phyloP scores from a whole-genome alignment of 2,888 invertebrate genomes.

The Drosophila imparisetae region DNA sequence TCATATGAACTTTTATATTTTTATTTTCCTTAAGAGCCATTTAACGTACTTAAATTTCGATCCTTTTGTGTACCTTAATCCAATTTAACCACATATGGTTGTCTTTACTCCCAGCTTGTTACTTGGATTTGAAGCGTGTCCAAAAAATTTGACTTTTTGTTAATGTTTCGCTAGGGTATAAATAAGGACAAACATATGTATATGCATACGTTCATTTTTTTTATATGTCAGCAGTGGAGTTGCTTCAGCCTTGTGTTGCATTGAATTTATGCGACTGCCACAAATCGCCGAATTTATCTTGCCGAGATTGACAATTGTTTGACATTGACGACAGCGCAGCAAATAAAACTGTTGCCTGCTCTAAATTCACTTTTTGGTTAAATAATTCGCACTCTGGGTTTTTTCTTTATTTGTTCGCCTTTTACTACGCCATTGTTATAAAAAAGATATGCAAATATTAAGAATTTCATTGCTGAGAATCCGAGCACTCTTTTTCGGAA shows the following conservation, averaged over 20 bases:
- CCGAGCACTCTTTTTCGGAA: background rate
- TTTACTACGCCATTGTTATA: too few species aligned
- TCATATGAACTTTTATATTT: background rate
- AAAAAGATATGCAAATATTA: background rate
- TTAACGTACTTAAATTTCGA: background rate
- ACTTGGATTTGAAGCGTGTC: slow-evolving; percentile 16
- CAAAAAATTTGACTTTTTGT: slow-evolving; percentile 6
- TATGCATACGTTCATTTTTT: background rate
- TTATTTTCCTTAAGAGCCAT: background rate
- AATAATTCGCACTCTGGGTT: slow-evolving; percentile 27
- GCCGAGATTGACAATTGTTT: slow-evolving; percentile 51
- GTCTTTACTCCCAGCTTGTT: slow-evolving; percentile 9
- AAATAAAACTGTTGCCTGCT: slow-evolving; percentile 9
- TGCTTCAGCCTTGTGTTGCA: slow-evolving; percentile 27
- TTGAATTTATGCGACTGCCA: slow-evolving; percentile 59
- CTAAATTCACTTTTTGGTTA: slow-evolving; percentile 33
- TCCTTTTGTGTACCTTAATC: background rate
- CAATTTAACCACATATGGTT: background rate
- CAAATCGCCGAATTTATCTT: slow-evolving; percentile 39
- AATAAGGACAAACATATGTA: slow-evolving; percentile 2
- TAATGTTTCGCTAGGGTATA: background rate
- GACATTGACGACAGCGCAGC: slow-evolving; percentile 33
- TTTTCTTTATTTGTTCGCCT: background rate
- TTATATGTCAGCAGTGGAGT: background rate
- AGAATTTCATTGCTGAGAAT: background rate